These are phyloP conservation scores for Zoanthus solanderi DNA, from an alignment of 92 coral and sea anemone genomes.

Conservation along the genomic window DNA sequence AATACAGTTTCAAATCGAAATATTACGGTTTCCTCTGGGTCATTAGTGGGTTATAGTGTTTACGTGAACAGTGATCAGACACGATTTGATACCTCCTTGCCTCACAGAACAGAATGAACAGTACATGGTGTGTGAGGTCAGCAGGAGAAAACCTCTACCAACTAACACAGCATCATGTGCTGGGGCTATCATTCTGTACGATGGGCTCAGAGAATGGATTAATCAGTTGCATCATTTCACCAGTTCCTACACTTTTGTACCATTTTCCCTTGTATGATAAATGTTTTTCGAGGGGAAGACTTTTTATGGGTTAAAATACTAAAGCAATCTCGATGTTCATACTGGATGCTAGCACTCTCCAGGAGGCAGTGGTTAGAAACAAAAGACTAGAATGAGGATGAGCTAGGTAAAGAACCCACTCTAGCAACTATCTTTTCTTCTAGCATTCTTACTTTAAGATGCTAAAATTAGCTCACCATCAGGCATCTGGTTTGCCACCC, in stretches of 20 bases:
- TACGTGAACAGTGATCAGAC: constrained; percentile 37
- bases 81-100: constrained; percentile 39
- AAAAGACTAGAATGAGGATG: no score
- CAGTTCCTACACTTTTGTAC: background rate
- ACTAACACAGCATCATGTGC: constrained; percentile 72
- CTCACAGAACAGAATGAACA: constrained; percentile 36
- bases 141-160: constrained; percentile 81
- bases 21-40: background rate
- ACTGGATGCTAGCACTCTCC: no score
- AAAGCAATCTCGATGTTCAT: no score
- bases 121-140: constrained; percentile 36
- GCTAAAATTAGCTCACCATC: no score
- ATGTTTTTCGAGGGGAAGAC: no score
- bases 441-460: no score
- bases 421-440: no score
- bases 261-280: no score
- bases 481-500: no score
- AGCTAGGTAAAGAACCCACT: no score
- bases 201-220: constrained; percentile 98
- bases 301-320: no score
- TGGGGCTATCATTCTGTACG: constrained; percentile 65
- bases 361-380: no score
- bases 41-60: background rate
- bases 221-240: constrained; percentile 97
- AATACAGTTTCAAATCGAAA: background rate